Evolutionary conservation across 2,113 vertebrate species (phyloP).

Genomic region (Saimiri boliviensis): DNA sequence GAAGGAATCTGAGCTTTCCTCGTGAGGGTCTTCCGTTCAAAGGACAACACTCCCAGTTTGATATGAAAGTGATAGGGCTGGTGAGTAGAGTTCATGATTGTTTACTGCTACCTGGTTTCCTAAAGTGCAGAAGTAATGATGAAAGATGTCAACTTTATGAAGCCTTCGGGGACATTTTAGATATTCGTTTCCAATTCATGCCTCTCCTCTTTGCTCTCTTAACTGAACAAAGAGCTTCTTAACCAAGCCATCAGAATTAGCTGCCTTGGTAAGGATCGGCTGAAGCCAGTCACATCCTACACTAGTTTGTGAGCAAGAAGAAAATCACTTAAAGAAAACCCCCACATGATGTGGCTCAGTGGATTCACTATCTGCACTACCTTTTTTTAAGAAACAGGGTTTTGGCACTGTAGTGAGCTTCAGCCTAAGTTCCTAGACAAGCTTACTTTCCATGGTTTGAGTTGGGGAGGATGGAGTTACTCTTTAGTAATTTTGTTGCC

Average conservation of each 20-base stretch:
- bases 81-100: neutral
- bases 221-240: neutral
- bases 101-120: neutral
- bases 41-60: neutral
- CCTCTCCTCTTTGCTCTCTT: neutral
- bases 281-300: neutral
- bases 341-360: neutral
- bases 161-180: neutral
- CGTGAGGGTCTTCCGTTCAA: neutral
- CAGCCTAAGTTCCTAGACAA: neutral
- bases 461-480: neutral
- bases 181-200: neutral
- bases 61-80: neutral
- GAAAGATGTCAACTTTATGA: neutral
- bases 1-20: neutral
- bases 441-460: neutral
- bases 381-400: neutral
- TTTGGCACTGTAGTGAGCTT: neutral
- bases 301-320: neutral
- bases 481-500: neutral
- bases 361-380: neutral
- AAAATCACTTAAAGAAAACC: neutral
- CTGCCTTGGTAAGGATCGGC: neutral
- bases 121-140: neutral
- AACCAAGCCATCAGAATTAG: neutral